Percentiles rank a stretch among this genome's conserved stretches.
Conservation (phyloP, 2,113 vertebrate species). For the Lethenteron reissneri region DNA sequence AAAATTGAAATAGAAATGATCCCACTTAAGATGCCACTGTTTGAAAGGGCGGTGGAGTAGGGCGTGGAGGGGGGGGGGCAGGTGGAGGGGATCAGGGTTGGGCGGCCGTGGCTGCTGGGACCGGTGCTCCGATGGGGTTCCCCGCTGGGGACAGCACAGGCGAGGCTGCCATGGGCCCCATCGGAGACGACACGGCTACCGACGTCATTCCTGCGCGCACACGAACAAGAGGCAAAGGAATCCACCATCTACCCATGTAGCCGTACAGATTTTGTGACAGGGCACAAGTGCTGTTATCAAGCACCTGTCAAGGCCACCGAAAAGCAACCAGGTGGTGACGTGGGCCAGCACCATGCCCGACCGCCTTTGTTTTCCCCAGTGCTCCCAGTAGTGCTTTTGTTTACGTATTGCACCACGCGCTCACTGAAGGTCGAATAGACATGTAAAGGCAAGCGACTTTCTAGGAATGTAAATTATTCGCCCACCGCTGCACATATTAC, state of each 20-base stretch:
- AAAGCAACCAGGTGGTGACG: background rate
- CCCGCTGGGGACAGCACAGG: conserved; percentile 4
- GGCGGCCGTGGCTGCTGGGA: background rate
- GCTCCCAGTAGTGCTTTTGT: background rate
- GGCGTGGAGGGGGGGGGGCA: too few species aligned
- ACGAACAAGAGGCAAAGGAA: background rate
- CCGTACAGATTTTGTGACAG: background rate
- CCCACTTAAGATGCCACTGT: too few species aligned
- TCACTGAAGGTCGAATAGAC: too few species aligned
- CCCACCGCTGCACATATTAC: too few species aligned
- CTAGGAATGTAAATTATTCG: too few species aligned
- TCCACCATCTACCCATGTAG: background rate
- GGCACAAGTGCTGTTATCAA: too few species aligned
- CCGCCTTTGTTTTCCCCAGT: background rate
- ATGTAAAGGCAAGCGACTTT: too few species aligned
- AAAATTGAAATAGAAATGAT: too few species aligned
- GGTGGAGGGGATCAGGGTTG: background rate
- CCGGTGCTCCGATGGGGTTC: conserved; percentile 3
- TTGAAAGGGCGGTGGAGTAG: too few species aligned
- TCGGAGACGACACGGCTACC: background rate
- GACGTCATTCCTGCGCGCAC: conserved; percentile 1
- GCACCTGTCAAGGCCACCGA: background rate
- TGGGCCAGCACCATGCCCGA: background rate
- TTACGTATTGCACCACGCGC: background rate
- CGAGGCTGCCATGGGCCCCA: background rate